Evolutionary conservation across 2,888 invertebrate genomes (phyloP), one percentile per base, ranked within the genome.

Genomic region (Leptinotarsa rubiginosa): DNA sequence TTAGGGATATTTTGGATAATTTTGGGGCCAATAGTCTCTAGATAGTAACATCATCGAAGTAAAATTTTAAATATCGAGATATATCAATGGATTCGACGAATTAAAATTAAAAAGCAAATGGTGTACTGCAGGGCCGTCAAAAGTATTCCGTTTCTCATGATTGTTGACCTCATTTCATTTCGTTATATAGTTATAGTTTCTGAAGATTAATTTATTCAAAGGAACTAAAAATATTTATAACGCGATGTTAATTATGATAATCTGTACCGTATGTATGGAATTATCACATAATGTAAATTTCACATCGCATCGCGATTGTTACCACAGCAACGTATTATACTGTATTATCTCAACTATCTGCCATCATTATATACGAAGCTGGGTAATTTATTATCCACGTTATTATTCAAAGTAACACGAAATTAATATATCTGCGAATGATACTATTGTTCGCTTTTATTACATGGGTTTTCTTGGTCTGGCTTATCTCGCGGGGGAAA

Each of bases 391-490:
- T 73, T 73, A 69, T 72, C 47, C 68, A 0, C 50, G 15, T 68
- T 68, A 68, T 72, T 68, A 64, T 73, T 69, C 47, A 52, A 69
- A 65, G 69, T 69, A 73, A 73, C 41, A 41, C 69, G 52, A 73
- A 73, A 69, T 73, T 73, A 68, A 68, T 69, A 65, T 73, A 47
- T 54, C 68, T 47, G 69, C 47, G 56, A 68, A 65, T 54, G 47
- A 65, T 50, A 12, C 50, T 18, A 73, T 73, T 69, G 69, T 73
- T 54, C 50, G 54, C 54, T 69, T 71, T 71, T 56, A 41, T 56
- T 47, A 56, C 56, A 56, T 15, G 22, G 25, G 18, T 54, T 71
- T 71, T 56, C 52, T 56, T 47, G 16, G 41, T 31, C 47, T 16
- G 54, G 18, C 49, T 69, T 31, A 59, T 69, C 69, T 59, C 47